These are phyloP conservation scores for Coregonus sp. DNA, from an alignment of 2,797 vertebrate genomes.

Conservation along the genomic window DNA sequence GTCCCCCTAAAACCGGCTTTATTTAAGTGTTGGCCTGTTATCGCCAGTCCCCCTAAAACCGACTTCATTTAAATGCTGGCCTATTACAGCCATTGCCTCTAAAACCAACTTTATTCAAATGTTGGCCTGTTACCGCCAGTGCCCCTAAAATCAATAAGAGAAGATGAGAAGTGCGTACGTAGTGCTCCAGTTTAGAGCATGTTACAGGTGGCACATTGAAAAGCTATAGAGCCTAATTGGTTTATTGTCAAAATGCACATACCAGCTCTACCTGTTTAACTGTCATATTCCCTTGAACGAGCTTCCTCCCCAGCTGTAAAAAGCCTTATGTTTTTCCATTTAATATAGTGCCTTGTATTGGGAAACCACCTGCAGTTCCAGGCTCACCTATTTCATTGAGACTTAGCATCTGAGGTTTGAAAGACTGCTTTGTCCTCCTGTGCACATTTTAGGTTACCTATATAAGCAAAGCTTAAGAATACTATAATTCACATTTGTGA, in stretches of 20 bases:
- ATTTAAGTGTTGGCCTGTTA: background rate
- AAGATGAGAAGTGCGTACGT: background rate
- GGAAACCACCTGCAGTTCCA: background rate
- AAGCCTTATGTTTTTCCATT: background rate
- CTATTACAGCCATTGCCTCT: background rate
- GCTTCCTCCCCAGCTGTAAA: background rate
- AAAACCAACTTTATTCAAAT: no score
- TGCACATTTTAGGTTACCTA: background rate
- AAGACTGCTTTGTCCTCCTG: conserved; percentile 17
- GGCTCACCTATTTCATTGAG: background rate
- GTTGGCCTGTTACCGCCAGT: background rate
- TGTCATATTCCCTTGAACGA: no score
- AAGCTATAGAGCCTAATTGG: background rate
- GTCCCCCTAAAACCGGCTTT: no score
- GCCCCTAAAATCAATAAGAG: background rate
- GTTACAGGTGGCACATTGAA: background rate
- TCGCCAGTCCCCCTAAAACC: background rate
- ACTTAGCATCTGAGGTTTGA: conserved; percentile 5
- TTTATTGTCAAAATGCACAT: background rate
- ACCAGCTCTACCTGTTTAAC: background rate
- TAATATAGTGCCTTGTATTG: background rate
- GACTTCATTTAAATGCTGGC: background rate
- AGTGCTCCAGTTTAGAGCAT: no score
- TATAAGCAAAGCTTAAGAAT: background rate
- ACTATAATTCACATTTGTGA: background rate